Base-by-base conservation (phyloP, 2,113 vertebrate species). In the Solenodon paradoxus region DNA sequence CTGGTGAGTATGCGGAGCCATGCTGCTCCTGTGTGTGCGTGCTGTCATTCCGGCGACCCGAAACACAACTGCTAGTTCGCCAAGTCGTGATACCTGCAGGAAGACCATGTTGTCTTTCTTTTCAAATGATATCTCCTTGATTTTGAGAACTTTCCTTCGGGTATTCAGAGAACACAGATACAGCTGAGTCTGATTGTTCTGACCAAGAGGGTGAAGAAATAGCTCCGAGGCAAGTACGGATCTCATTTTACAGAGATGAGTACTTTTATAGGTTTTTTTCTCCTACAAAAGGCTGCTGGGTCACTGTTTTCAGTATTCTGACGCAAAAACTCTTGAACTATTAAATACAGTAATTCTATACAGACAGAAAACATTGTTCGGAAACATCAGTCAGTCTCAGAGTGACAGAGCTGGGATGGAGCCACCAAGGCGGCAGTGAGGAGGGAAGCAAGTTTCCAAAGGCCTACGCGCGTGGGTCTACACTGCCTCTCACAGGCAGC, bases 1-100 rank as follows among this genome's bases (percentile, higher is more conserved):
- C 96, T 98, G 98, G 98, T 98, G 98, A 98, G 78, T 96, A 95
- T n/a, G 9, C 90, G 95, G 42, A 66, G 0, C 15, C n/a, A n/a
- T 20, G 35, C 51, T 93, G 83, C 51, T 38, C 22, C 16, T 51
- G 12, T 1, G 5, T 40, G 22, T 49, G 47, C 84, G 22, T 49
- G 47, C 84, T 85, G 51, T 71, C 19, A 61, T 92, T 86, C 32
- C 42, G 42, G 57, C 66, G 53, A 32, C 57, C 42, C 83, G 77
- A 89, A 88, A 53, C n/a, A 9, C 64, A 88, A 19, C 61, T 71
- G 53, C 59, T 47, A 90, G 53, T 59, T 72, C 92, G 40, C n/a
- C 59, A 53, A 78, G 32, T 74, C 47, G 66, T 61, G 53, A 42
- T 20, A 47, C 53, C 82, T 88, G 1, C 10, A 24, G 49, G 74